phyloP scores from a whole-genome alignment of 2,797 vertebrate species.

The Furcifer pardalis region DNA sequence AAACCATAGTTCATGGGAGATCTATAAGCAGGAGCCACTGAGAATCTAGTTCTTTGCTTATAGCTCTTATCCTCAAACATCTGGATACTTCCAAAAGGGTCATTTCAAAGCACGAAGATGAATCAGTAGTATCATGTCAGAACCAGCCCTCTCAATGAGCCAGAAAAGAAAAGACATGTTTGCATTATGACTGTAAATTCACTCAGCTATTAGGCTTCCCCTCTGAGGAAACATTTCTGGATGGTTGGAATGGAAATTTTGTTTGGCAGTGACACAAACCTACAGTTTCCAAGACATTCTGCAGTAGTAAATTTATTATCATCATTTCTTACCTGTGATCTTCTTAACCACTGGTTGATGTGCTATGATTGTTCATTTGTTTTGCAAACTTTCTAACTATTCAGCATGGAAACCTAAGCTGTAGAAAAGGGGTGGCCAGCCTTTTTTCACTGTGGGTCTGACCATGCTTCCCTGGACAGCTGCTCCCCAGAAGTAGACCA shows the following conservation, averaged over 20 bases:
- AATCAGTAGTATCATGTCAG: background rate
- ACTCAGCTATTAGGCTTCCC: background rate
- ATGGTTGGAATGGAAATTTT: background rate
- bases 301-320: no score
- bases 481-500: no score
- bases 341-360: background rate
- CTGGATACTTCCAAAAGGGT: background rate
- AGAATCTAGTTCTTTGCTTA: background rate
- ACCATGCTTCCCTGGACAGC: no score
- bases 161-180: background rate
- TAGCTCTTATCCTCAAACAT: background rate
- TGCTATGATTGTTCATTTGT: background rate
- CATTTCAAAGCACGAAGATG: constrained; percentile 3
- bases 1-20: background rate
- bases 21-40: background rate
- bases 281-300: background rate
- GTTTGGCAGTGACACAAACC: background rate
- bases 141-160: background rate
- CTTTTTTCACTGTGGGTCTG: no score
- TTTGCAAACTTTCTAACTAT: background rate
- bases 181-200: background rate
- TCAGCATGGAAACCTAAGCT: background rate
- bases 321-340: background rate
- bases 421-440: no score
- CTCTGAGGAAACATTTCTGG: background rate